phyloP scores from a whole-genome alignment of 2,888 invertebrate species.

The Dynastes tityus region DNA sequence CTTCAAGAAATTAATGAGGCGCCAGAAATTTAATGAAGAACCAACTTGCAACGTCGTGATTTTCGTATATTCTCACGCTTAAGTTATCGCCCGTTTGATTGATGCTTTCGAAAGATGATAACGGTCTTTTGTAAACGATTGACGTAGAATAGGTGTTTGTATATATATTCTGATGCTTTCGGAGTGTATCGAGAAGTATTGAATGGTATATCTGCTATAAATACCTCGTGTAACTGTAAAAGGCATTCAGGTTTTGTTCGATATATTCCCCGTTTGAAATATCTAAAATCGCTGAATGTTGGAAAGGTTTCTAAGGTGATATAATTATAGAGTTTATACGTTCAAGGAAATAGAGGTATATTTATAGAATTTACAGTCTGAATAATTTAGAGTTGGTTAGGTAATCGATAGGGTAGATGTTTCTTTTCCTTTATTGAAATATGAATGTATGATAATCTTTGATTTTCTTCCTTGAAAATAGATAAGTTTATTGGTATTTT shows the following conservation, averaged over 20 bases:
- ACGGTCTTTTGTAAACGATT: constrained; percentile 10
- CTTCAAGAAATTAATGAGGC: background rate
- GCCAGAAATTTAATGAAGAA: background rate
- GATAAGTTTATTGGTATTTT: no score
- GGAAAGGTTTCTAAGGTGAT: background rate
- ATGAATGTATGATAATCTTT: no score
- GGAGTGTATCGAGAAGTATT: background rate
- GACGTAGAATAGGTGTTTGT: background rate
- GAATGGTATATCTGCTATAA: constrained; percentile 4
- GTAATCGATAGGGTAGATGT: background rate
- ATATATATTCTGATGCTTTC: background rate
- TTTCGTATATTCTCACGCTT: background rate
- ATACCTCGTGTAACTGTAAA: background rate
- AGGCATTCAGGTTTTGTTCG: constrained; percentile 4
- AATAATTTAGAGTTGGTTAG: background rate
- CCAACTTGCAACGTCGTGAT: background rate
- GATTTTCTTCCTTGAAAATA: no score
- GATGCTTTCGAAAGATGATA: background rate
- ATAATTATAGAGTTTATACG: background rate
- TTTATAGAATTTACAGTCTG: background rate
- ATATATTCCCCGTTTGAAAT: background rate
- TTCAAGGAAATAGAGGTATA: background rate
- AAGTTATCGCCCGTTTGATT: background rate
- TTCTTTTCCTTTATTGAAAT: no score
- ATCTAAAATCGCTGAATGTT: background rate